Base-by-base conservation (phyloP, 2,888 invertebrate species). In the Drosophila pullipes region DNA sequence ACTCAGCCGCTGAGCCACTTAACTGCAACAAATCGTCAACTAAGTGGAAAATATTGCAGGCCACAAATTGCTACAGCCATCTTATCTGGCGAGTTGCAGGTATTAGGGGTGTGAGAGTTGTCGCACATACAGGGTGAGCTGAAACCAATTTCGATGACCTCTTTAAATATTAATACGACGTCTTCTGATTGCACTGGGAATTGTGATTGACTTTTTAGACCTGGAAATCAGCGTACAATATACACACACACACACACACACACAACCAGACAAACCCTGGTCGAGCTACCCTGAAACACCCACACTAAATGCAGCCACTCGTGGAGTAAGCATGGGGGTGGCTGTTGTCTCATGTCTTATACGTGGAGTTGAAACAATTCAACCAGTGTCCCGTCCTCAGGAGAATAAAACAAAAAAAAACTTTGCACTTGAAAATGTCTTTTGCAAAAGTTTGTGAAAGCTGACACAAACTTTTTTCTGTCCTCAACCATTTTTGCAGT, bases 131-230 rank as follows among this genome's bases (percentile, higher is more conserved):
- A 47, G 50, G 47, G 67, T 71, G 58, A 53, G n/a, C 28, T 13
- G 74, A 74, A 86, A 81, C 77, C 85, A 91, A 90, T 88, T 91
- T 85, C 89, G 85, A 91, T 91, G 92, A 89, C 91, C 92, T 92
- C 84, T 89, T 92, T 91, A 92, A 92, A 92, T 92, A 92, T 92
- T 92, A 92, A 92, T 92, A 83, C 87, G 90, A 69, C 85, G 87
- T 86, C 84, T 78, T 88, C 90, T 92, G 92, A 92, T 92, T 92
- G 92, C 89, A 86, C 83, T 87, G 92, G 92, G 92, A 92, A 91
- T 92, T 91, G 89, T 91, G 92, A 92, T 92, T 92, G 92, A 92
- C 92, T 92, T 92, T 91, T 89, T 90, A 86, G 90, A 86, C 80
- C 82, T 74, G 58, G 52, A 69, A 69, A 69, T 69, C 69, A 58